Percentiles rank a stretch among this genome's conserved stretches.
These are phyloP conservation scores for Psittacula echo DNA, from an alignment of 2,797 vertebrate genomes.

Conservation along the genomic window DNA sequence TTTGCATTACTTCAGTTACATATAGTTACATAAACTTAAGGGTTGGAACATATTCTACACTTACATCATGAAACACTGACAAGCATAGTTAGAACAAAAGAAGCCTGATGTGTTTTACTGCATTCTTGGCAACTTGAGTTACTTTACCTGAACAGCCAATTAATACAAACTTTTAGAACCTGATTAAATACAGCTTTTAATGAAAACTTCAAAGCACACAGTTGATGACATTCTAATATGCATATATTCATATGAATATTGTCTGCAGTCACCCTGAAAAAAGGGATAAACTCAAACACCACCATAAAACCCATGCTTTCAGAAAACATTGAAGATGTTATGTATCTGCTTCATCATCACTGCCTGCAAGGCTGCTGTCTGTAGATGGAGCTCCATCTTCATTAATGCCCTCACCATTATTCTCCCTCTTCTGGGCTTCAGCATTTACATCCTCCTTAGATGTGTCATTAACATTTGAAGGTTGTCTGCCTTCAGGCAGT, in stretches of 20 bases:
- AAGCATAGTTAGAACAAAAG: conserved; percentile 70
- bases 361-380: conserved; percentile 91
- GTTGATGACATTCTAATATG: conserved; percentile 66
- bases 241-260: conserved; percentile 50
- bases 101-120: conserved; percentile 63
- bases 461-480: conserved; percentile 36
- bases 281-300: conserved; percentile 54
- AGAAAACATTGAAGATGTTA: conserved; percentile 41
- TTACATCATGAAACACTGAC: conserved; percentile 61
- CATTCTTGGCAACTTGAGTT: conserved; percentile 61
- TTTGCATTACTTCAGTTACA: conserved; percentile 62
- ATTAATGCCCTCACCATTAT: conserved; percentile 47
- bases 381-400: conserved; percentile 83
- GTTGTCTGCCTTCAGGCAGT: conserved; percentile 50
- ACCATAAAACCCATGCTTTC: conserved; percentile 48
- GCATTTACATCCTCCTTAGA: conserved; percentile 29
- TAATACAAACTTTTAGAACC: conserved; percentile 59
- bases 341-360: conserved; percentile 84
- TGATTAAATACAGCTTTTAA: conserved; percentile 66
- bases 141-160: conserved; percentile 67
- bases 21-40: conserved; percentile 62
- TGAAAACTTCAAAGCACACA: conserved; percentile 63
- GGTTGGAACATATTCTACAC: conserved; percentile 65
- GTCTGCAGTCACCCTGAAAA: conserved; percentile 62
- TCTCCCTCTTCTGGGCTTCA: conserved; percentile 49